Evolutionary conservation across 2,888 invertebrate genomes (phyloP).

Genomic region (Tortricodes alternella): DNA sequence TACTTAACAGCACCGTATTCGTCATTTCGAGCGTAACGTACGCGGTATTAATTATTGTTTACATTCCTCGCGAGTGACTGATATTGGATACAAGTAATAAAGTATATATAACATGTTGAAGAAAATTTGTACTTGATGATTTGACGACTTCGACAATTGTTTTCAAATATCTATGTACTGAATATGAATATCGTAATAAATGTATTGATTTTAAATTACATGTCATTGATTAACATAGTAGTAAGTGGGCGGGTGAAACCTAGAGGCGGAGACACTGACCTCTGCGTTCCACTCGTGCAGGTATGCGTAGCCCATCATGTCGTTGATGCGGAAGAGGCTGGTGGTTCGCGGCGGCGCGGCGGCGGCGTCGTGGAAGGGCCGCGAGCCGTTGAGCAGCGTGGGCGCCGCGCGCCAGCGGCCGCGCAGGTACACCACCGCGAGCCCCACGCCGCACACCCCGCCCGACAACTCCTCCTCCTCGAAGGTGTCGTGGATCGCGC

Average conservation of each 20-base stretch:
- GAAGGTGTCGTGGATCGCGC: slow-evolving; percentile 68
- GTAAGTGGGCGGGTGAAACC: background rate
- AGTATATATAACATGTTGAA: too few species aligned
- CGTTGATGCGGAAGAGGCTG: slow-evolving; percentile 72
- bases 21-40: slow-evolving; percentile 59
- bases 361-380: slow-evolving; percentile 51
- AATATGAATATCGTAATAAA: too few species aligned
- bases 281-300: slow-evolving; percentile 66
- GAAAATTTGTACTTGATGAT: too few species aligned
- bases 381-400: slow-evolving; percentile 69
- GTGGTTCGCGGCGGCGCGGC: slow-evolving; percentile 47
- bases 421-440: slow-evolving; percentile 65
- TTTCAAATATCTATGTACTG: too few species aligned
- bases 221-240: too few species aligned
- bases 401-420: slow-evolving; percentile 71
- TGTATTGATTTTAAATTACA: too few species aligned
- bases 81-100: too few species aligned
- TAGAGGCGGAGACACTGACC: slow-evolving; percentile 44
- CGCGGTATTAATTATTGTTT: slow-evolving; percentile 57
- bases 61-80: slow-evolving; percentile 65
- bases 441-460: slow-evolving; percentile 53
- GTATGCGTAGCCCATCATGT: slow-evolving; percentile 64
- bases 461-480: slow-evolving; percentile 63
- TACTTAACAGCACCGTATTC: slow-evolving; percentile 65
- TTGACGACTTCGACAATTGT: too few species aligned